Percentiles rank a stretch among this genome's conserved stretches.
Conservation (phyloP, 2,113 vertebrate genomes). For the Orientallactaga bullata region DNA sequence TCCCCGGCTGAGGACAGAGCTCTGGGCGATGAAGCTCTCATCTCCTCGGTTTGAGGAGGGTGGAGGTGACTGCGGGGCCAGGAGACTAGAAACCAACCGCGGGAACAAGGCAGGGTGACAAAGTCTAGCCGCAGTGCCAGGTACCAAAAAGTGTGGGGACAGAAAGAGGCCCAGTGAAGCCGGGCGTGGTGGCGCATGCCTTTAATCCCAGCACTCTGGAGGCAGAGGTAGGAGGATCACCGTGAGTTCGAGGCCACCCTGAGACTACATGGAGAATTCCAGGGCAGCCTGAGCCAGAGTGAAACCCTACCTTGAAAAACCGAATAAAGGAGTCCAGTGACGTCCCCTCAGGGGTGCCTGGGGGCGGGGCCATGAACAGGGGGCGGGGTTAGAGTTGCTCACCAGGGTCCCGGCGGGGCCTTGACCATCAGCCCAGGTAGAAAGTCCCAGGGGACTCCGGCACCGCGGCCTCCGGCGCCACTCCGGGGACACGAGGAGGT, state of each 20-base stretch:
- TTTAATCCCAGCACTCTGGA: too few relatives aligned
- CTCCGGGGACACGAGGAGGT: conserved; percentile 90
- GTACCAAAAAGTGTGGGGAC: background rate
- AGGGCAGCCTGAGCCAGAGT: too few relatives aligned
- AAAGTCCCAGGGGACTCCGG: conserved; percentile 94
- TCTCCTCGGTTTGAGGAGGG: background rate
- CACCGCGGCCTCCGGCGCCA: conserved; percentile 67
- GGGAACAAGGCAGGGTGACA: background rate
- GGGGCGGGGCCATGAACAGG: background rate
- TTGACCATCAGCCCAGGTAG: conserved; percentile 93
- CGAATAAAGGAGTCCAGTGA: too few relatives aligned
- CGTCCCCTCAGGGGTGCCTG: too few relatives aligned
- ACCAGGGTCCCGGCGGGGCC: conserved; percentile 93
- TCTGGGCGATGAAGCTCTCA: too few relatives aligned
- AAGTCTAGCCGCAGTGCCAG: background rate
- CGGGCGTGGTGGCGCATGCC: too few relatives aligned
- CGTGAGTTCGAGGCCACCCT: too few relatives aligned
- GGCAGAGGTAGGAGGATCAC: too few relatives aligned
- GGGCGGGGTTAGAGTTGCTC: conserved; percentile 75
- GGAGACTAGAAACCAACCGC: background rate
- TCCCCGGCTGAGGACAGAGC: background rate
- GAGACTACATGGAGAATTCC: too few relatives aligned
- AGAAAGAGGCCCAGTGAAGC: too few relatives aligned
- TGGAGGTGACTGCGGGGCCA: background rate
- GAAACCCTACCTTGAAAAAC: too few relatives aligned